phyloP scores from a whole-genome alignment of 2,797 vertebrate species.

The Sylvilagus floridanus region DNA sequence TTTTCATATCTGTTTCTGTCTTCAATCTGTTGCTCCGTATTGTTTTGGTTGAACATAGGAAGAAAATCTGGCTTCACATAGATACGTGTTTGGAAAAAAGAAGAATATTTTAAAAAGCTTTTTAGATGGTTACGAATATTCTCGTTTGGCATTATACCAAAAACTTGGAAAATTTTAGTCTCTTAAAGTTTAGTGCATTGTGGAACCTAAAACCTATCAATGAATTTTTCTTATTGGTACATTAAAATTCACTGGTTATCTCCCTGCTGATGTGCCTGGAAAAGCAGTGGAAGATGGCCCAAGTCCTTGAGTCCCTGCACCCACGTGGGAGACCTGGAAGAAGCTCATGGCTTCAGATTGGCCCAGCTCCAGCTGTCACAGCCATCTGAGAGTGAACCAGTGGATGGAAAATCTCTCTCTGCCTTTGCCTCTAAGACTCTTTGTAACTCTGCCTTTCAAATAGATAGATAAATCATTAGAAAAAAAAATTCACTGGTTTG shows the following conservation, averaged over 20 bases:
- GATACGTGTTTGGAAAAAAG: background rate
- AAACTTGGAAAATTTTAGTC: background rate
- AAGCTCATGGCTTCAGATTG: too few species aligned
- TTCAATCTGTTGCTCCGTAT: background rate
- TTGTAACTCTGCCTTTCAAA: too few species aligned
- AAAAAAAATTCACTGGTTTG: background rate
- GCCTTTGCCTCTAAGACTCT: too few species aligned
- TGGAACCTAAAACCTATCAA: background rate
- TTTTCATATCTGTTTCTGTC: constrained; percentile 21
- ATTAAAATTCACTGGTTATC: background rate
- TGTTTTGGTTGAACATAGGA: background rate
- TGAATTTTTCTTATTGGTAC: background rate
- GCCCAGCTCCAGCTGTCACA: too few species aligned
- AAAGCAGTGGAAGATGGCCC: too few species aligned
- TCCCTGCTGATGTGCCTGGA: too few species aligned
- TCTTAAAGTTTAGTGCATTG: background rate
- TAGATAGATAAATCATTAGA: too few species aligned
- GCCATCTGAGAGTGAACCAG: too few species aligned
- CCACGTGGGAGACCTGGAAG: too few species aligned
- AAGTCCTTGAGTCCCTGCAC: too few species aligned
- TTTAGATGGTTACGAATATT: background rate
- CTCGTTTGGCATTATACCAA: background rate
- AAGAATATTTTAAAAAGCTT: background rate
- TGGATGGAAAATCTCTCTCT: too few species aligned
- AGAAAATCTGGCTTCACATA: background rate